Conservation (phyloP, 92 coral and sea anemone genomes). For the Meandrina meandrites region DNA sequence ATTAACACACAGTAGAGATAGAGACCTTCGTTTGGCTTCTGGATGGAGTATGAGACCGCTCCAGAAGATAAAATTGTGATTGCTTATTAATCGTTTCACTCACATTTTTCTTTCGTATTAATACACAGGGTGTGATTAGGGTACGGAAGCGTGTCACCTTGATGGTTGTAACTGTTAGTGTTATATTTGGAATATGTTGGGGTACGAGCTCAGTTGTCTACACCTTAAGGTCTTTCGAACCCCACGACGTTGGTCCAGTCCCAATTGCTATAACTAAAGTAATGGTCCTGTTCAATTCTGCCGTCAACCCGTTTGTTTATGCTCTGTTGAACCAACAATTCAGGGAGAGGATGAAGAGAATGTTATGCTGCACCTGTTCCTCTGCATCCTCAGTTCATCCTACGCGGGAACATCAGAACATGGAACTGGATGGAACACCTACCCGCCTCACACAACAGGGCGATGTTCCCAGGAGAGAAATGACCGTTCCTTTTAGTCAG, state of each 20-base stretch:
- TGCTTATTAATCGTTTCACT: no score
- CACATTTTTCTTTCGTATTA: background rate
- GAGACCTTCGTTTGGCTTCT: no score
- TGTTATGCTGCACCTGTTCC: background rate
- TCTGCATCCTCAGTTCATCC: background rate
- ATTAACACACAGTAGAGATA: no score
- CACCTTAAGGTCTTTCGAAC: background rate
- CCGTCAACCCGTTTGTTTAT: constrained; percentile 27
- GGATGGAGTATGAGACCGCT: no score
- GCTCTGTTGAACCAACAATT: constrained; percentile 27
- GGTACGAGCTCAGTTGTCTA: background rate
- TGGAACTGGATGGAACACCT: background rate
- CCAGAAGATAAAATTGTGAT: background rate
- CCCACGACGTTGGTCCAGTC: background rate
- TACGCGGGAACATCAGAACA: background rate
- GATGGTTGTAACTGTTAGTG: constrained; percentile 16
- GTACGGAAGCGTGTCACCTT: constrained; percentile 27
- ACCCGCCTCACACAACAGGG: background rate
- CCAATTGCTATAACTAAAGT: constrained; percentile 11
- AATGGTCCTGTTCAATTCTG: constrained; percentile 21
- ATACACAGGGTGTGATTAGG: constrained; percentile 9
- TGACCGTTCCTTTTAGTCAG: background rate
- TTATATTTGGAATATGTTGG: constrained; percentile 17
- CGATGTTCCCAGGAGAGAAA: background rate
- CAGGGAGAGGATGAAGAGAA: constrained; percentile 13